Conservation (phyloP, 2,797 vertebrate genomes). For the Cheirogaleus major region DNA sequence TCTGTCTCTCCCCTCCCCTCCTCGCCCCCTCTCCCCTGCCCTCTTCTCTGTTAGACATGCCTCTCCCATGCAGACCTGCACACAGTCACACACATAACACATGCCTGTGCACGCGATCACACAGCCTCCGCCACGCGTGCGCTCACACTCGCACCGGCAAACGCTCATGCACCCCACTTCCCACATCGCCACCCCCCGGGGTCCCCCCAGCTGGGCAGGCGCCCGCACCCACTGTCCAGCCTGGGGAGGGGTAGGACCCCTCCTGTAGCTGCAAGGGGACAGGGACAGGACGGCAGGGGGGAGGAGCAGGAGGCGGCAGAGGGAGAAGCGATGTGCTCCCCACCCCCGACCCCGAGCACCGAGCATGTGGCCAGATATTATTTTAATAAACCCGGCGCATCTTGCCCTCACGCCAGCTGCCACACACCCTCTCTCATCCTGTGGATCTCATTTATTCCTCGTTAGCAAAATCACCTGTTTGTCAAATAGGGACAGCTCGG, state of each 20-base stretch:
- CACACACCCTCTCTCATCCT: constrained; percentile 82
- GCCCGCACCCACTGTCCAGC: neutral
- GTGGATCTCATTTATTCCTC: constrained; percentile 88
- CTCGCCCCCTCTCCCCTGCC: neutral
- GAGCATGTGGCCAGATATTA: constrained; percentile 86
- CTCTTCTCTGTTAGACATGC: rapidly evolving
- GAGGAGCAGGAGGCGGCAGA: neutral
- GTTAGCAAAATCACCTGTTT: constrained; percentile 90
- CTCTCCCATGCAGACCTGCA: neutral
- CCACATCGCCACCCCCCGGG: neutral
- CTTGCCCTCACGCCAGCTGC: constrained; percentile 87
- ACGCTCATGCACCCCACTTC: neutral
- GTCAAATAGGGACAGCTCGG: constrained; percentile 86
- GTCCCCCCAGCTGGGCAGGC: neutral
- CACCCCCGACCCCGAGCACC: constrained; percentile 74
- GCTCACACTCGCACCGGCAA: neutral
- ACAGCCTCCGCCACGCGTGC: neutral
- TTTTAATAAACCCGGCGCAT: constrained; percentile 87
- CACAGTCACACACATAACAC: neutral
- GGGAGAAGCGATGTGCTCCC: constrained; percentile 73
- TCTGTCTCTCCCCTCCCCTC: neutral
- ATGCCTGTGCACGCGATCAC: neutral
- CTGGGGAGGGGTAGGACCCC: constrained; percentile 58
- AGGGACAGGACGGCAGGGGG: neutral
- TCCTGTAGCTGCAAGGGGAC: constrained; percentile 55